Evolutionary conservation across 2,888 invertebrate species (phyloP).

Genomic region (Netelia melanura): DNA sequence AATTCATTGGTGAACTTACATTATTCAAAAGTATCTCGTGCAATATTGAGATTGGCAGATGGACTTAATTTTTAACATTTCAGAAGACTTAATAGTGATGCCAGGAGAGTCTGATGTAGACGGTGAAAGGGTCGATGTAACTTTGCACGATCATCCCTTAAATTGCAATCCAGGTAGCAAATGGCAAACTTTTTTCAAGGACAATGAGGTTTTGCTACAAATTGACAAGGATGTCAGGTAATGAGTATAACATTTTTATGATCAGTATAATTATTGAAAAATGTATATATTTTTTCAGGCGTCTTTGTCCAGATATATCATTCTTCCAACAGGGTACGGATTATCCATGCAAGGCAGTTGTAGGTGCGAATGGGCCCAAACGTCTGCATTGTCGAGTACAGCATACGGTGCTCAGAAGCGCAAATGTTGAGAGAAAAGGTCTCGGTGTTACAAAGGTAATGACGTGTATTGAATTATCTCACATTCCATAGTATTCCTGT

Average conservation of each 20-base stretch:
- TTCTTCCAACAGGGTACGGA: conserved; percentile 98
- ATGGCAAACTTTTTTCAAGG: conserved; percentile 98
- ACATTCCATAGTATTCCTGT: neutral
- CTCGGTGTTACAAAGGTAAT: conserved; percentile 95
- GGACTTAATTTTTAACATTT: conserved; percentile 29
- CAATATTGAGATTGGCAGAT: conserved; percentile 8
- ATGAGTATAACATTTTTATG: neutral
- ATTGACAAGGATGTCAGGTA: conserved; percentile 98
- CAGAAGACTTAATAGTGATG: conserved; percentile 95
- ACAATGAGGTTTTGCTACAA: conserved; percentile 98
- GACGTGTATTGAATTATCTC: conserved; percentile 3
- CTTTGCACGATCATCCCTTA: conserved; percentile 93
- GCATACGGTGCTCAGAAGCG: conserved; percentile 93
- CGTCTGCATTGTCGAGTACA: conserved; percentile 95
- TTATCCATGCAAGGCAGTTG: conserved; percentile 93
- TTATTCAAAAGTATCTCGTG: neutral
- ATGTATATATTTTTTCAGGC: conserved; percentile 81
- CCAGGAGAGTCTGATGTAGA: conserved; percentile 89
- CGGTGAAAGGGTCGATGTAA: conserved; percentile 87
- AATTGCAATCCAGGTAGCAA: conserved; percentile 98
- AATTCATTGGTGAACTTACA: conserved; percentile 90
- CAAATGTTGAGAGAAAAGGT: conserved; percentile 95
- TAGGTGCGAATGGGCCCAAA: conserved; percentile 92
- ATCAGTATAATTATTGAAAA: neutral
- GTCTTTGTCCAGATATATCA: conserved; percentile 97